A percentile compares a stretch with the other conserved stretches of the same genome.
Conservation (phyloP, 2,888 invertebrate species). For the Hedychridium roseum region DNA sequence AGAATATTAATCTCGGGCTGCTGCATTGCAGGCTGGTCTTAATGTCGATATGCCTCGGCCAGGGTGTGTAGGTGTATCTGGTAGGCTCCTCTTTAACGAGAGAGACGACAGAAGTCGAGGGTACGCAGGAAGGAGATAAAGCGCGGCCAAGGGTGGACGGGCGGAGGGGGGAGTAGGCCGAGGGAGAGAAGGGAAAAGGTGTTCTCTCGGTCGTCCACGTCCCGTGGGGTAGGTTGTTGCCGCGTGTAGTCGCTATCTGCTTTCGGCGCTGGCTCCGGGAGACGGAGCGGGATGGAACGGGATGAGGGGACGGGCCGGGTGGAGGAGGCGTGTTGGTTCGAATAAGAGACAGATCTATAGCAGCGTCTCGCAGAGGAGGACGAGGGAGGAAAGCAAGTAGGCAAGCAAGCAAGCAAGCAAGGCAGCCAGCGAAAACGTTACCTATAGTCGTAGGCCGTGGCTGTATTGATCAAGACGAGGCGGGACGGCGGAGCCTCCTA, state of each 20-base stretch:
- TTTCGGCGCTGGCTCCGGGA: slow-evolving; percentile 37
- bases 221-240: slow-evolving; percentile 53
- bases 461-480: slow-evolving; percentile 64
- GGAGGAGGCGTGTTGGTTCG: slow-evolving; percentile 56
- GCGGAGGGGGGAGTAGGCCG: slow-evolving; percentile 7
- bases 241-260: slow-evolving; percentile 42
- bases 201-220: slow-evolving; percentile 49
- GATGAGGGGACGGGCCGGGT: slow-evolving; percentile 37
- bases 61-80: too few species aligned
- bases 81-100: slow-evolving; percentile 45
- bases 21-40: too few species aligned
- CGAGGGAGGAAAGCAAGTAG: slow-evolving; percentile 42
- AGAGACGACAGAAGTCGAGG: slow-evolving; percentile 24
- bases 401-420: slow-evolving; percentile 33
- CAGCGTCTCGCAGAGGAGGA: slow-evolving; percentile 36
- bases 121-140: too few species aligned
- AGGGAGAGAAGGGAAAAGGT: slow-evolving; percentile 24
- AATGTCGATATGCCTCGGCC: slow-evolving; percentile 20
- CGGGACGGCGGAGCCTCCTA: slow-evolving; percentile 57
- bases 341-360: slow-evolving; percentile 61
- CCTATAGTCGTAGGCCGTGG: slow-evolving; percentile 59
- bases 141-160: not conserved
- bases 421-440: slow-evolving; percentile 55
- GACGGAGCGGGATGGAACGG: slow-evolving; percentile 45
- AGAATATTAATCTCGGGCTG: too few species aligned